These are phyloP conservation scores for Apostichopus japonicus DNA, from an alignment of 35 echinoderm and acorn worm genomes.

Conservation along the genomic window DNA sequence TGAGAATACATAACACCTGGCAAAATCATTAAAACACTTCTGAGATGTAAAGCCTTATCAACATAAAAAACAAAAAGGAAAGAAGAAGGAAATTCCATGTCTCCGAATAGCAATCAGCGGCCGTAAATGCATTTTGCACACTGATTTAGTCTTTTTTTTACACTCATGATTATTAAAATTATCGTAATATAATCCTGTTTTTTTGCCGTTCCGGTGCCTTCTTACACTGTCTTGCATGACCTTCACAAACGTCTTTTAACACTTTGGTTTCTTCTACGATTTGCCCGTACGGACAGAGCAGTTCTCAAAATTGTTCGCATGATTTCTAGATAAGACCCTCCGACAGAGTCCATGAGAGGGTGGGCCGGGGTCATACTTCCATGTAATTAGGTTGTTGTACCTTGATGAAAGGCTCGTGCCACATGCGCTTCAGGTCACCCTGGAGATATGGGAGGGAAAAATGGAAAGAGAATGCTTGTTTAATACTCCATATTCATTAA, in stretches of 20 bases:
- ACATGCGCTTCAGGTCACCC: conserved; percentile 94
- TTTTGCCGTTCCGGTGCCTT: too few relatives aligned
- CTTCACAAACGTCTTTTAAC: background rate
- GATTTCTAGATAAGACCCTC: background rate
- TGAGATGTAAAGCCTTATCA: too few relatives aligned
- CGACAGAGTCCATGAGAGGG: background rate
- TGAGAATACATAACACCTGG: too few relatives aligned
- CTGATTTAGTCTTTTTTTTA: too few relatives aligned
- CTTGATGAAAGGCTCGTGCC: conserved; percentile 92
- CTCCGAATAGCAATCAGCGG: too few relatives aligned
- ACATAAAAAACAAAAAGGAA: too few relatives aligned
- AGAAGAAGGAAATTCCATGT: too few relatives aligned
- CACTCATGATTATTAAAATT: too few relatives aligned
- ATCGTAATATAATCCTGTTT: too few relatives aligned
- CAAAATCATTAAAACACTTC: too few relatives aligned
- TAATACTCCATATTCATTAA: too few relatives aligned
- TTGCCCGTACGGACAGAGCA: background rate
- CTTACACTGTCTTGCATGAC: background rate
- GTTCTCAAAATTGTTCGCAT: background rate
- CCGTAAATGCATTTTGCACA: too few relatives aligned
- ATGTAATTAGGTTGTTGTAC: conserved; percentile 16
- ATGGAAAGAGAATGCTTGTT: background rate
- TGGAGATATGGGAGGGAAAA: background rate
- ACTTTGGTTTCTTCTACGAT: background rate
- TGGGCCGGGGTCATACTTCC: conserved; percentile 82